Evolutionary conservation across 2,888 invertebrate species (phyloP).

Genomic region (Xestia sexstrigata): DNA sequence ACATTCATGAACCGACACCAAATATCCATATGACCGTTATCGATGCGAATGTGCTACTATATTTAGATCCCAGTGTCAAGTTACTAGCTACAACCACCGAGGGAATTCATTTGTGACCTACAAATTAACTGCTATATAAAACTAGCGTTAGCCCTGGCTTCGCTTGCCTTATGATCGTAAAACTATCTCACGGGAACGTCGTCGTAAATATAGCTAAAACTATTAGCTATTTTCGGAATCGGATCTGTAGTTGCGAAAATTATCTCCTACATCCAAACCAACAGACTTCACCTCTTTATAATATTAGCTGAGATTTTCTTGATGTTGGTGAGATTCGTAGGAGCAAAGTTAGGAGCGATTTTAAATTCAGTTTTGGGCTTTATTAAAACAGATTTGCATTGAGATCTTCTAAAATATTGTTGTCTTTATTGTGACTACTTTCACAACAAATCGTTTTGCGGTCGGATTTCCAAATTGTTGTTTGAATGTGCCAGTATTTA

Average conservation of each 20-base stretch:
- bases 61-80: conserved; percentile 68
- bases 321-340: background rate
- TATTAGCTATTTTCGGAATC: too few relatives aligned
- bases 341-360: background rate
- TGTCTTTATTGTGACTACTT: background rate
- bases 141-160: background rate
- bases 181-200: conserved; percentile 10
- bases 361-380: too few relatives aligned
- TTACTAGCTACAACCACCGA: conserved; percentile 71
- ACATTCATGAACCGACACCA: conserved; percentile 47
- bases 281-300: background rate
- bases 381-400: background rate
- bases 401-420: background rate
- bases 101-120: conserved; percentile 69
- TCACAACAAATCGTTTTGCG: background rate
- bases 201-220: conserved; percentile 1
- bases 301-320: conserved; percentile 56
- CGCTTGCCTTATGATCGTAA: background rate
- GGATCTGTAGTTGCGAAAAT: background rate
- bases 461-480: background rate
- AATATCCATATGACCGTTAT: conserved; percentile 66
- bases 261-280: background rate
- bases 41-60: conserved; percentile 68
- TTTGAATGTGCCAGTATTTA: background rate
- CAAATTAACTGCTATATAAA: conserved; percentile 66